phyloP scores from a whole-genome alignment of 2,888 invertebrate species.

The Girardia tigrina region DNA sequence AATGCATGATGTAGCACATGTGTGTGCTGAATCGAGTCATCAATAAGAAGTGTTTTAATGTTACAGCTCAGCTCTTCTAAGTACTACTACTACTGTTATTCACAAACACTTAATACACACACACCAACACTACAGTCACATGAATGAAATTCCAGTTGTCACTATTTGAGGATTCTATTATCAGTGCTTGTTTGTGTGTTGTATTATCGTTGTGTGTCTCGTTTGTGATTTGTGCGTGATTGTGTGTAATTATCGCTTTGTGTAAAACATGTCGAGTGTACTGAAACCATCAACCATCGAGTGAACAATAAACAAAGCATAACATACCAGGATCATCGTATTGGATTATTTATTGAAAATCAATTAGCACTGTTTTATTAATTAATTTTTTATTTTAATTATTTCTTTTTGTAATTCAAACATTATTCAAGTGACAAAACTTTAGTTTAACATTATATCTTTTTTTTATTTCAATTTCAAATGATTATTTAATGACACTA shows the following conservation, averaged over 20 bases:
- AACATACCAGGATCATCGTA: background rate
- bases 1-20: background rate
- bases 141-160: background rate
- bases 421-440: no score
- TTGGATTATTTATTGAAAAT: background rate
- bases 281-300: background rate
- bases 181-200: background rate
- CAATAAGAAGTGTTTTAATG: background rate
- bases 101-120: background rate
- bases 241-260: no score
- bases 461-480: no score
- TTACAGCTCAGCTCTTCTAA: background rate
- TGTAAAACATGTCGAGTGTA: background rate
- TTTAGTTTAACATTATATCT: no score
- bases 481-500: no score
- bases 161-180: background rate
- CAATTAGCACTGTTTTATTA: background rate
- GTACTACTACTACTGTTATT: background rate
- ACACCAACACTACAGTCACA: background rate
- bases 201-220: background rate
- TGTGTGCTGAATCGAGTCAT: background rate
- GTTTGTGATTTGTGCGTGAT: background rate
- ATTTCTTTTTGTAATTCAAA: no score
- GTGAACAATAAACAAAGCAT: background rate
- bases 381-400: no score